These are phyloP conservation scores for Desmodus rotundus DNA, from an alignment of 2,113 vertebrate genomes.

Conservation along the genomic window DNA sequence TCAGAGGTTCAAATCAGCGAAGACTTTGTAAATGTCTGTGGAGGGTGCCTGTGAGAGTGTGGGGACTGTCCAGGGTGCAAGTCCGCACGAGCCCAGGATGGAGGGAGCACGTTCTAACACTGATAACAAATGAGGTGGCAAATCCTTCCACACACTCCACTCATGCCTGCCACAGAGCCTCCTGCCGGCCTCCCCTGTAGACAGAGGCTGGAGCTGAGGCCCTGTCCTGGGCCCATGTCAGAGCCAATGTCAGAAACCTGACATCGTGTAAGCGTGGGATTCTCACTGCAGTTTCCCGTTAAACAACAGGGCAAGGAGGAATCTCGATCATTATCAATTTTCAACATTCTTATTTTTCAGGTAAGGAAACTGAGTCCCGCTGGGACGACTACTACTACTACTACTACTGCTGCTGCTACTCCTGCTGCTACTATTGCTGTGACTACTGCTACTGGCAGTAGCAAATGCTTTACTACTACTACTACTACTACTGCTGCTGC, in stretches of 20 bases:
- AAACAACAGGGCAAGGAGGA: not conserved
- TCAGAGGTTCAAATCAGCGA: not conserved
- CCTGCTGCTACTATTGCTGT: too few species aligned
- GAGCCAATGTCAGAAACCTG: not conserved
- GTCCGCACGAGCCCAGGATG: not conserved
- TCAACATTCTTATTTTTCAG: not conserved
- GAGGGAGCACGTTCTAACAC: not conserved
- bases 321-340: not conserved
- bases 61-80: not conserved
- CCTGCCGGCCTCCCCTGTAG: not conserved
- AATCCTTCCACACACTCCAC: not conserved
- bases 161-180: not conserved
- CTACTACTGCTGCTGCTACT: not conserved
- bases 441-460: too few species aligned
- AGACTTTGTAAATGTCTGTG: not conserved
- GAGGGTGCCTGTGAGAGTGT: not conserved
- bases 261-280: not conserved
- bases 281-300: not conserved
- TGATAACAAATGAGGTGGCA: not conserved
- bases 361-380: not conserved
- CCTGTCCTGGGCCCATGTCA: not conserved
- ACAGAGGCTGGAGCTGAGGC: not conserved
- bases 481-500: too few species aligned
- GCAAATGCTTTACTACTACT: too few species aligned
- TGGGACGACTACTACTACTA: not conserved